Percentiles rank a stretch among this genome's conserved stretches.
Conservation (phyloP, 2,113 vertebrate genomes). For the Syngnathus typhle region DNA sequence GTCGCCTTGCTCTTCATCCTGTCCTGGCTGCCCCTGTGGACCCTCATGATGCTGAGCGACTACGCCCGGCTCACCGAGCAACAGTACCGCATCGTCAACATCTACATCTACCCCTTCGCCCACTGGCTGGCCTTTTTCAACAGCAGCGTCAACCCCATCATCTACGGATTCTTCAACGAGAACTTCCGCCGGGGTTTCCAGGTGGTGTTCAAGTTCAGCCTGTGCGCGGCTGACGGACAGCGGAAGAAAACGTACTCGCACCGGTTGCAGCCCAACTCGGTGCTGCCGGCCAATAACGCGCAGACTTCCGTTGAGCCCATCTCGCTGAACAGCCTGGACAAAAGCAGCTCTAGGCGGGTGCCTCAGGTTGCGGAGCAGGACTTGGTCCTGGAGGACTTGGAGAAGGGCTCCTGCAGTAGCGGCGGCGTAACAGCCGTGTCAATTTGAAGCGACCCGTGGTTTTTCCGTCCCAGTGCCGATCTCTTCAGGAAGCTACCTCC, state of each 20-base stretch:
- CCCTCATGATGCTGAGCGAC: constrained; percentile 88
- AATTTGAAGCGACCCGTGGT: constrained; percentile 35
- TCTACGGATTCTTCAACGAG: constrained; percentile 88
- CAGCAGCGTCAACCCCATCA: constrained; percentile 88
- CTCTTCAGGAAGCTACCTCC: not conserved
- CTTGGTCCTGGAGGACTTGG: constrained; percentile 74
- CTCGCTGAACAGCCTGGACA: constrained; percentile 69
- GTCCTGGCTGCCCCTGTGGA: constrained; percentile 92
- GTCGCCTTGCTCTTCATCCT: constrained; percentile 85
- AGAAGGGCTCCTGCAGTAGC: constrained; percentile 61
- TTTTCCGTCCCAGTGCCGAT: not conserved
- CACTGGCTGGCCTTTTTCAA: constrained; percentile 93
- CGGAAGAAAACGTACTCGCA: constrained; percentile 63
- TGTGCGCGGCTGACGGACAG: constrained; percentile 62
- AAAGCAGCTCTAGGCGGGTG: constrained; percentile 44
- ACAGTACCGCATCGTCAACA: constrained; percentile 78
- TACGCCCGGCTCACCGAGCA: constrained; percentile 75
- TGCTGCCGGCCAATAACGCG: constrained; percentile 67
- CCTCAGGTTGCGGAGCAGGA: constrained; percentile 66
- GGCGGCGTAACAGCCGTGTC: constrained; percentile 64
- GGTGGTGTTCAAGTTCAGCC: constrained; percentile 73
- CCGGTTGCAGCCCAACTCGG: constrained; percentile 62
- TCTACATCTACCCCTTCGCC: constrained; percentile 88
- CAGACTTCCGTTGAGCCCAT: constrained; percentile 61
- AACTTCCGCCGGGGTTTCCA: constrained; percentile 85